Conservation (phyloP, 2,888 invertebrate genomes). For the Norana najaformis region DNA sequence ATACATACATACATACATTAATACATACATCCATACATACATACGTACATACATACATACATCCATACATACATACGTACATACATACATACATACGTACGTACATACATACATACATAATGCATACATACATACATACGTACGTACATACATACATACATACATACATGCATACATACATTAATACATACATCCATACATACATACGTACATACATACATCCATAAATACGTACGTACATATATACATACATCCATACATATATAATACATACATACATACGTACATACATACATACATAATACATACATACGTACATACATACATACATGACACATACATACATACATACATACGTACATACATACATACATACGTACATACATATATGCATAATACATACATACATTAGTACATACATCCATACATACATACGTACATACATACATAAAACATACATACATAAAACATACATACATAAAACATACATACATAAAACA, state of each 20-base stretch:
- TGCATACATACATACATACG: too few species aligned
- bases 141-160: too few species aligned
- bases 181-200: too few species aligned
- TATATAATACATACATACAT: background rate
- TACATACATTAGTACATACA: background rate
- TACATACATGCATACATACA: too few species aligned
- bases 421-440: too few species aligned
- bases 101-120: background rate
- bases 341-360: background rate
- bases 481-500: too few species aligned
- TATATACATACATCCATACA: too few species aligned
- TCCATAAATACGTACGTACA: background rate
- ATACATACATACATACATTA: constrained; percentile 6
- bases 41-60: background rate
- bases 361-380: background rate
- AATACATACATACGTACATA: background rate
- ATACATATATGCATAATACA: background rate
- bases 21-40: background rate
- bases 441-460: too few species aligned
- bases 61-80: background rate
- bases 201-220: too few species aligned
- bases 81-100: background rate
- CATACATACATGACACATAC: background rate
- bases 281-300: background rate
- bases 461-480: too few species aligned